A percentile compares a stretch with the other conserved stretches of the same genome.
phyloP scores from a whole-genome alignment of 2,888 invertebrate genomes.

The Sphecodes monilicornis region DNA sequence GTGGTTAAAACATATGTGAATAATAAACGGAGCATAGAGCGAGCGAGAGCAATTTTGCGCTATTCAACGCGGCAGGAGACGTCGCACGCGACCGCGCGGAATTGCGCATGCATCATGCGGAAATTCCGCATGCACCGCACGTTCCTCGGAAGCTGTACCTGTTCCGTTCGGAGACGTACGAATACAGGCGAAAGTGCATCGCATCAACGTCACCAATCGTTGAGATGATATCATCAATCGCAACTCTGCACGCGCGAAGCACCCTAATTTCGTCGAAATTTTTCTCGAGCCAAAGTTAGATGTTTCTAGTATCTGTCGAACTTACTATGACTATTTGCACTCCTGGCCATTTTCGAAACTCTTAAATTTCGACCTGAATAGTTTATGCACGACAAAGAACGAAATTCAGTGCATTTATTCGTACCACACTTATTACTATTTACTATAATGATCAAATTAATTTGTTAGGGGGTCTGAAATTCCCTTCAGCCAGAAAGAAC shows the following conservation, averaged over 20 bases:
- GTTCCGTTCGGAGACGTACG: slow-evolving; percentile 7
- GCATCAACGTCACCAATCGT: background rate
- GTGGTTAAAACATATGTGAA: background rate
- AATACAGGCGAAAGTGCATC: slow-evolving; percentile 8
- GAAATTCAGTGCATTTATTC: background rate
- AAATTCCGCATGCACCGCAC: slow-evolving; percentile 8
- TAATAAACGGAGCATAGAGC: background rate
- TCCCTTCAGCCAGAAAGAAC: too few relatives aligned
- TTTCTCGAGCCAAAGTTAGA: background rate
- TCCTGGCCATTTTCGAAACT: background rate
- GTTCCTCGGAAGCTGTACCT: background rate
- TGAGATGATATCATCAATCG: slow-evolving; percentile 14
- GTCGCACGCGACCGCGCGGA: background rate
- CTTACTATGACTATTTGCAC: background rate
- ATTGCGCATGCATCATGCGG: slow-evolving; percentile 8
- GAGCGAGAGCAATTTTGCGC: background rate
- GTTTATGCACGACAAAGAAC: background rate
- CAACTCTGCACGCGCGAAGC: background rate
- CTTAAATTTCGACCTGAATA: background rate
- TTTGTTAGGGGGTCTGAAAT: too few relatives aligned
- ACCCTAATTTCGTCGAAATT: background rate
- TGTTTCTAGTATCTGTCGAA: background rate
- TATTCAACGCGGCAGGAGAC: slow-evolving; percentile 14
- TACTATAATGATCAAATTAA: too few relatives aligned
- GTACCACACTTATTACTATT: background rate